phyloP scores from a whole-genome alignment of 2,113 vertebrate genomes.

The Oncorhynchus nerka region DNA sequence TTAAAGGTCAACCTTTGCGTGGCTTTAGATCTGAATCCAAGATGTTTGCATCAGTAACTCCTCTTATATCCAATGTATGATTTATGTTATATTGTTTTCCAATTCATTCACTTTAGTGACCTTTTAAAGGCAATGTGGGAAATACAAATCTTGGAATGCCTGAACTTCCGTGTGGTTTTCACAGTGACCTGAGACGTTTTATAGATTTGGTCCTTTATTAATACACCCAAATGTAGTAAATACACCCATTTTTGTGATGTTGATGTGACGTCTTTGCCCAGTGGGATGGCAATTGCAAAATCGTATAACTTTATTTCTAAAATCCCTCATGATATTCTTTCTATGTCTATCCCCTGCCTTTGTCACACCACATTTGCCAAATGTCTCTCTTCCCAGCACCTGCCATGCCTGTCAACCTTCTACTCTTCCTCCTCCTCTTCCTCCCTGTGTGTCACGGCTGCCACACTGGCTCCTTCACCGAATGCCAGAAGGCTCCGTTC shows the following conservation, averaged over 20 bases:
- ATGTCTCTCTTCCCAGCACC: background rate
- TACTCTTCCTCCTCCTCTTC: conserved; percentile 22
- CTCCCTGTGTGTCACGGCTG: conserved; percentile 25
- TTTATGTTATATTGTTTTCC: background rate
- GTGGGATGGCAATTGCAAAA: too few relatives aligned
- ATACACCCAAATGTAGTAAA: background rate
- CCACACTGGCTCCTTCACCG: conserved; percentile 9
- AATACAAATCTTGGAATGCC: background rate
- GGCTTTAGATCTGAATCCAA: background rate
- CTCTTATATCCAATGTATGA: background rate
- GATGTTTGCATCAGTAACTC: background rate
- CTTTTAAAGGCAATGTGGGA: background rate
- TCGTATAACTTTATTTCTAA: background rate
- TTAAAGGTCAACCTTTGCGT: background rate
- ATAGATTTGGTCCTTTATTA: background rate
- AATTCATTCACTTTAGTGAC: background rate
- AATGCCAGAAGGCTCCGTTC: conserved; percentile 29
- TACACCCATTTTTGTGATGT: background rate
- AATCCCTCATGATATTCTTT: background rate
- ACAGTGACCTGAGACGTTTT: background rate
- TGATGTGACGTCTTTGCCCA: too few relatives aligned
- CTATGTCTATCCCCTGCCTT: background rate
- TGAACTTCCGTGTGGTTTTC: background rate
- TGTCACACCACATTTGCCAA: background rate
- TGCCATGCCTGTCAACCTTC: background rate